Percentiles rank a stretch among this genome's conserved stretches.
Evolutionary conservation across 2,113 vertebrate species (phyloP).

Genomic region (Sterrhoptilus dennistouni): DNA sequence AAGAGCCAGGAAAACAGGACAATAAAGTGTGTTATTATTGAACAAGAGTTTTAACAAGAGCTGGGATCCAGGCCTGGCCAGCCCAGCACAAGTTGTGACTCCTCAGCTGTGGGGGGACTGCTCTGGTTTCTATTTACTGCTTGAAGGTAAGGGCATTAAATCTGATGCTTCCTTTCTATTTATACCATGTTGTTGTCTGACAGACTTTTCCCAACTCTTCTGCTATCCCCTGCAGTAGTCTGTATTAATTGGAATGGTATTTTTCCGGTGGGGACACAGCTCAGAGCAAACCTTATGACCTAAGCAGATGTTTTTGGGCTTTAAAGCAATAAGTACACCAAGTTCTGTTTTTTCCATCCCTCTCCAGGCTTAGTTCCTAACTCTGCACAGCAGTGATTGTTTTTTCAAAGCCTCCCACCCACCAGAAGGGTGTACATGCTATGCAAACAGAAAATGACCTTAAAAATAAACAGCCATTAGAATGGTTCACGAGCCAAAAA

Average conservation of each 20-base stretch:
- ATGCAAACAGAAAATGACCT: constrained; percentile 41
- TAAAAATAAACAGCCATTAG: constrained; percentile 27
- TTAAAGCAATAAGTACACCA: background rate
- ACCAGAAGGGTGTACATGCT: constrained; percentile 41
- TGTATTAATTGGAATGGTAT: background rate
- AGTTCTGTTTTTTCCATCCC: constrained; percentile 35
- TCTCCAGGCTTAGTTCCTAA: background rate
- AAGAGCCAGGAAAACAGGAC: background rate
- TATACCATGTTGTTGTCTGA: background rate
- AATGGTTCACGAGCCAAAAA: constrained; percentile 1
- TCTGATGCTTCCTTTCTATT: background rate
- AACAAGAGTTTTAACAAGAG: background rate
- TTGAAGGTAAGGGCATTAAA: background rate
- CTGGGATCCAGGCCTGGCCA: background rate
- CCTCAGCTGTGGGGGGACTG: background rate
- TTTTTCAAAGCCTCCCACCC: constrained; percentile 25
- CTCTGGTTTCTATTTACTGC: background rate
- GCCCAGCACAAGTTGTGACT: background rate
- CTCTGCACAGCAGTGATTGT: background rate
- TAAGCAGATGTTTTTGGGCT: constrained; percentile 40
- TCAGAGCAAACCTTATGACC: constrained; percentile 23
- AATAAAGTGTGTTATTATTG: background rate
- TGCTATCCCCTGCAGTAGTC: background rate
- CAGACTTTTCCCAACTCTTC: background rate
- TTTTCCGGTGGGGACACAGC: background rate